Evolutionary conservation across 2,113 vertebrate genomes (phyloP).

Genomic region (Pteropus alecto): DNA sequence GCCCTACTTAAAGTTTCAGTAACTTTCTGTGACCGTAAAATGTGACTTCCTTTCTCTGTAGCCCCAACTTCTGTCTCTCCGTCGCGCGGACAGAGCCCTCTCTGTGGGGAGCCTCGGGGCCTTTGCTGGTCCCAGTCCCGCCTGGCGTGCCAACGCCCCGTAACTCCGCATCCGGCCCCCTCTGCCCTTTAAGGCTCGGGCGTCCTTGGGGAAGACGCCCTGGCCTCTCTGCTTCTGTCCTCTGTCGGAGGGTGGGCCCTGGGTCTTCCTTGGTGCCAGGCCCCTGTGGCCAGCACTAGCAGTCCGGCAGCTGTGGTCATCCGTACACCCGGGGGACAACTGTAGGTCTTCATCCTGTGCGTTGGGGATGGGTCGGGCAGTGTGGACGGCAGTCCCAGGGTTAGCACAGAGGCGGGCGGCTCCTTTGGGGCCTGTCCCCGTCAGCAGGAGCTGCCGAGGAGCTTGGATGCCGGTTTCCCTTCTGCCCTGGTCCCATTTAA

Average conservation of each 20-base stretch:
- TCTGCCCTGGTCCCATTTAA: neutral
- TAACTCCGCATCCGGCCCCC: neutral
- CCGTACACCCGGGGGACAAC: neutral
- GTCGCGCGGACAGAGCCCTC: rapidly evolving
- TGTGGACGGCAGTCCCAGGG: neutral
- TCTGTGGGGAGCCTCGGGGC: neutral
- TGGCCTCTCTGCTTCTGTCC: neutral
- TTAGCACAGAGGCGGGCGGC: rapidly evolving
- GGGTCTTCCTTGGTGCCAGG: neutral
- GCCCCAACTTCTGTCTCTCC: neutral
- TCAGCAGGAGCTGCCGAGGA: neutral
- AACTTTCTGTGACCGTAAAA: neutral
- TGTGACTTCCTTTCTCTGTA: neutral
- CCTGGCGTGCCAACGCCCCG: neutral
- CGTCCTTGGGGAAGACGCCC: neutral
- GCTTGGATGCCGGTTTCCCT: neutral
- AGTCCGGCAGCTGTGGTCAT: neutral
- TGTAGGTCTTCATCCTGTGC: neutral
- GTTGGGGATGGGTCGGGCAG: neutral
- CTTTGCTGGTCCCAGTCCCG: neutral
- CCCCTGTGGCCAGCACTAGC: neutral
- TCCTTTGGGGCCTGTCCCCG: neutral
- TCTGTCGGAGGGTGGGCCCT: neutral
- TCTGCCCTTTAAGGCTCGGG: neutral
- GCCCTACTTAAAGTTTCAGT: neutral